These are phyloP conservation scores for Arvicanthis niloticus DNA, from an alignment of 2,113 vertebrate species.

Conservation along the genomic window DNA sequence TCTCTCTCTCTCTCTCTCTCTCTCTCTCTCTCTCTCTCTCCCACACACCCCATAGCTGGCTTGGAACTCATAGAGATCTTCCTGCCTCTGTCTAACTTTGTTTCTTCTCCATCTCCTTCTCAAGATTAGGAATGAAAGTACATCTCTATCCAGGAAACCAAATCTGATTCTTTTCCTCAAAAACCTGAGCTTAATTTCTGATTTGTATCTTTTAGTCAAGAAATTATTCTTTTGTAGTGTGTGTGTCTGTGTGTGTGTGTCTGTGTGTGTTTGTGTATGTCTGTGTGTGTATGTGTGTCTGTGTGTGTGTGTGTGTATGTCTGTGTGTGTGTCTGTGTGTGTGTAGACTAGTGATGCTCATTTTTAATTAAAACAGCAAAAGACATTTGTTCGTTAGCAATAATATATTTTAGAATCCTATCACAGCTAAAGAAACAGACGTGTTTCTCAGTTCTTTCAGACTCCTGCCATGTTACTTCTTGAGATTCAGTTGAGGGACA, in stretches of 20 bases:
- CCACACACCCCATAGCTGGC: neutral
- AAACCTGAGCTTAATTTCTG: neutral
- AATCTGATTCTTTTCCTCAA: neutral
- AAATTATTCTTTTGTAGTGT: neutral
- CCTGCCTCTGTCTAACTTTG: neutral
- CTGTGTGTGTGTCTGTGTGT: neutral
- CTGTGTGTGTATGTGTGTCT: neutral
- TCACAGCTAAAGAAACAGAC: neutral
- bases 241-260: neutral
- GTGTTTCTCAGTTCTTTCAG: neutral
- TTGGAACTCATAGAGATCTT: neutral
- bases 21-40: neutral
- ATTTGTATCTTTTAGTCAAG: neutral
- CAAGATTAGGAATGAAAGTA: neutral
- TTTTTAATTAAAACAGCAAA: neutral
- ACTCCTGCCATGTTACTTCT: neutral
- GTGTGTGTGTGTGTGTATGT: neutral
- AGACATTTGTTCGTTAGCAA: neutral
- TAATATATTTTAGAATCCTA: neutral
- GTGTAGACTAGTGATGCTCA: neutral
- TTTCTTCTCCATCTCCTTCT: neutral
- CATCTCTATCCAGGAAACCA: neutral
- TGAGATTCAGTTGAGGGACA: neutral
- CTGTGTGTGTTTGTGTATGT: neutral
- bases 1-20: neutral